A percentile compares a stretch with the other conserved stretches of the same genome.
Conservation (phyloP, 2,113 vertebrate species). For the Zosterops hypoxanthus region DNA sequence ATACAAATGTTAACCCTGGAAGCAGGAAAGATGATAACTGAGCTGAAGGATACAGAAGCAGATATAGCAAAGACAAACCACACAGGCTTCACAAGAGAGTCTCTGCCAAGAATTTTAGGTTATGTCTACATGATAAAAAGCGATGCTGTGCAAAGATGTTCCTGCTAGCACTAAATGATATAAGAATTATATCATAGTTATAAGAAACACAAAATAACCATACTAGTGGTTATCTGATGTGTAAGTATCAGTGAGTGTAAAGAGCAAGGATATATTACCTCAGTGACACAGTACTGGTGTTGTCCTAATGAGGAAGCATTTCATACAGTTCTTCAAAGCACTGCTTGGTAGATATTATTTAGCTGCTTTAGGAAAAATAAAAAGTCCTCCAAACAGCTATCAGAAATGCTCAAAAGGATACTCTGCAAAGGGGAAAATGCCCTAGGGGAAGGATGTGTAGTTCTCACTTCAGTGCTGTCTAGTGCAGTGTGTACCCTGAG, state of each 20-base stretch:
- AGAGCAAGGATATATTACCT: neutral
- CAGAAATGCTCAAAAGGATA: neutral
- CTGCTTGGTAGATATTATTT: neutral
- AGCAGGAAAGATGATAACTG: neutral
- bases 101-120: neutral
- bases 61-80: neutral
- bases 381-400: neutral
- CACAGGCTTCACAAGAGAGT: neutral
- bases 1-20: neutral
- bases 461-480: neutral
- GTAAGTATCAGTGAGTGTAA: neutral
- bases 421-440: neutral
- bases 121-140: neutral
- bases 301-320: neutral
- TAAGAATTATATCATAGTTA: neutral
- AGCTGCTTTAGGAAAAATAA: neutral
- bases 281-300: neutral
- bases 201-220: neutral
- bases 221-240: neutral
- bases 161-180: neutral
- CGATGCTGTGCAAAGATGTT: neutral
- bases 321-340: neutral
- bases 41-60: neutral
- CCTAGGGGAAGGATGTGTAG: neutral
- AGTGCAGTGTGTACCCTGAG: neutral